phyloP scores from a whole-genome alignment of 1,140 invertebrate genomes.

The Atta colombica region DNA sequence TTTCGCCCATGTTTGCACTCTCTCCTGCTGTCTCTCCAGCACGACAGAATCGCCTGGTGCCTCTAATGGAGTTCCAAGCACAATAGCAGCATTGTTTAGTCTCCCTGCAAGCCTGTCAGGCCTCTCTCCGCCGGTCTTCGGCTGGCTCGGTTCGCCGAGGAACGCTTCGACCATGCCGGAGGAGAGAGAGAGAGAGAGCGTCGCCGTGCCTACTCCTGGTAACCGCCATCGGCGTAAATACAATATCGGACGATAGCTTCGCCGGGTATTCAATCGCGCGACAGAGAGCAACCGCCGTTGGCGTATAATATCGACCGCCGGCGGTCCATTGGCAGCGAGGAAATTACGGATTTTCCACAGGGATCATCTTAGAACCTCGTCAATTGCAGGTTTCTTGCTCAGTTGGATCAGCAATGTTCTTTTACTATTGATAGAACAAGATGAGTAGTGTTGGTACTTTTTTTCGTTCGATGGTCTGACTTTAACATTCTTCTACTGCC shows the following conservation, averaged over 20 bases:
- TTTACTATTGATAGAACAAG: not conserved
- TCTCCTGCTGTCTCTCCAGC: conserved; percentile 13
- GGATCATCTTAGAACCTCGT: not conserved
- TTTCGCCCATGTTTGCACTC: not conserved
- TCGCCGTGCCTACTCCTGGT: conserved; percentile 13
- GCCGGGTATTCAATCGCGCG: conserved; percentile 52
- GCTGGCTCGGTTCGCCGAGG: conserved; percentile 25
- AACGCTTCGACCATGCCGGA: conserved; percentile 50
- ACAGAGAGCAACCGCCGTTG: conserved; percentile 22
- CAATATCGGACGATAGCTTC: conserved; percentile 69
- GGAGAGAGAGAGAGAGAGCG: conserved; percentile 33
- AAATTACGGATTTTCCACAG: conserved; percentile 40
- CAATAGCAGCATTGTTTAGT: conserved; percentile 70
- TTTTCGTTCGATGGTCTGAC: not conserved
- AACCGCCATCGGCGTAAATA: conserved; percentile 63
- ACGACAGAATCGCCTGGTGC: conserved; percentile 24
- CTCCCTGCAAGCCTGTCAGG: conserved; percentile 53
- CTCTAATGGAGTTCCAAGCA: conserved; percentile 71
- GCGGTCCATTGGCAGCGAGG: not conserved
- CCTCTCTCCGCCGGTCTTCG: conserved; percentile 18
- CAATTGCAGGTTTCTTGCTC: not conserved
- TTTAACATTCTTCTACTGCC: not conserved
- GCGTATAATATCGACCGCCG: conserved; percentile 37
- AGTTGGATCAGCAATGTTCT: not conserved
- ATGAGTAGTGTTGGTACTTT: too few species aligned